phyloP scores from a whole-genome alignment of 2,888 invertebrate species.

The Dynastes tityus region DNA sequence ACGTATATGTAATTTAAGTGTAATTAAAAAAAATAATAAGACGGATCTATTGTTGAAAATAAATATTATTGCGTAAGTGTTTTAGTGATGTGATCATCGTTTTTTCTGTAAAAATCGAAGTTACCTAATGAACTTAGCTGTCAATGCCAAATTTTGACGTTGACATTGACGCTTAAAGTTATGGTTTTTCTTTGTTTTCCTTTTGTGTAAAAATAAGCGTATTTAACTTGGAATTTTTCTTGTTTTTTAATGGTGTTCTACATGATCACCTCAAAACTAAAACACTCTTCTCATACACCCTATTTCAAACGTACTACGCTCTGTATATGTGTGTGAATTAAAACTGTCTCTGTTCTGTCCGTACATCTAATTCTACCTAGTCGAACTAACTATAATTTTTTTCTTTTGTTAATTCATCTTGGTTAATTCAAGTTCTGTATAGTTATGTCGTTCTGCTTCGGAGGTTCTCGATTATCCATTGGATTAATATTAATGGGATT shows the following conservation, averaged over 20 bases:
- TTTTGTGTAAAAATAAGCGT: too few relatives aligned
- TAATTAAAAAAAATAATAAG: too few relatives aligned
- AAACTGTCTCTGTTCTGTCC: background rate
- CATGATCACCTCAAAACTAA: background rate
- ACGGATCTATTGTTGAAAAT: too few relatives aligned
- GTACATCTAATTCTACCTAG: conserved; percentile 4
- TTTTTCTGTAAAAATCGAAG: too few relatives aligned
- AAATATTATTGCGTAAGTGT: too few relatives aligned
- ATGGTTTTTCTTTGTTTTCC: too few relatives aligned
- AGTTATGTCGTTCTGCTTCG: conserved; percentile 42
- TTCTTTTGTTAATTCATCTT: background rate
- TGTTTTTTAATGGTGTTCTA: too few relatives aligned
- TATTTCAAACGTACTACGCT: background rate
- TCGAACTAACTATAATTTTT: conserved; percentile 6
- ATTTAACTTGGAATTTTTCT: too few relatives aligned
- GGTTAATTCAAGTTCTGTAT: conserved; percentile 48
- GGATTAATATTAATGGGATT: conserved; percentile 21
- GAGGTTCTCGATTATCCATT: conserved; percentile 42
- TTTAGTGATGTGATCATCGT: too few relatives aligned
- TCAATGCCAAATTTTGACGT: background rate
- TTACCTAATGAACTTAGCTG: too few relatives aligned
- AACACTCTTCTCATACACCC: background rate
- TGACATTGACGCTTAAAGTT: background rate
- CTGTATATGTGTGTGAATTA: background rate
- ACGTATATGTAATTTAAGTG: too few relatives aligned